These are phyloP conservation scores for Ladona fulva DNA, from an alignment of 1,140 invertebrate genomes.

Conservation along the genomic window DNA sequence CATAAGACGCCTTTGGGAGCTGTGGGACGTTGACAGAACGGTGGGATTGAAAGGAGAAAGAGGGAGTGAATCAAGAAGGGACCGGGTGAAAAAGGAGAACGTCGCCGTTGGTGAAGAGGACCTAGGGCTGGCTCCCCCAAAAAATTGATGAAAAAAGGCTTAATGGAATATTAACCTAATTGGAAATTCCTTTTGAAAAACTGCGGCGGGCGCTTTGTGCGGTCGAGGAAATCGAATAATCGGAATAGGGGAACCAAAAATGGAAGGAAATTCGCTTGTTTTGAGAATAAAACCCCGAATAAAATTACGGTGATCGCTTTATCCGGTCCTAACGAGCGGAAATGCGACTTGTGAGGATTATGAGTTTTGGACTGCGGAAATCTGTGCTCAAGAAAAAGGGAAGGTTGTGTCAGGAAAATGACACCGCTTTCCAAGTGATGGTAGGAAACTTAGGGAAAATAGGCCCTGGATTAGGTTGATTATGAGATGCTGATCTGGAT, in stretches of 20 bases:
- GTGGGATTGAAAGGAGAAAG: background rate
- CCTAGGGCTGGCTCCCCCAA: background rate
- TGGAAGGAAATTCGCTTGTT: background rate
- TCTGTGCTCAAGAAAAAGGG: too few species aligned
- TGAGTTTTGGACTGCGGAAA: too few species aligned
- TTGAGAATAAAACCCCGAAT: background rate
- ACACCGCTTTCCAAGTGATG: too few species aligned
- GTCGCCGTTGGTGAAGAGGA: background rate
- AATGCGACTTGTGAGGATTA: too few species aligned
- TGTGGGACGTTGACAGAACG: background rate
- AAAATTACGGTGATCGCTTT: background rate
- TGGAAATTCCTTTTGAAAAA: conserved; percentile 3
- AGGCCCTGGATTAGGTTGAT: too few species aligned
- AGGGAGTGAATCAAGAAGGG: background rate
- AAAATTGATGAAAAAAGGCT: background rate
- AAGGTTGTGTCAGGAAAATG: too few species aligned
- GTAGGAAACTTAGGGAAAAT: too few species aligned
- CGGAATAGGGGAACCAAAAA: background rate
- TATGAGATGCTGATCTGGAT: too few species aligned
- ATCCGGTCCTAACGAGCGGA: background rate
- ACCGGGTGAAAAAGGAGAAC: background rate
- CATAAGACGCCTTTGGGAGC: background rate
- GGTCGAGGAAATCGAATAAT: background rate
- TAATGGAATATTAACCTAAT: conserved; percentile 10
- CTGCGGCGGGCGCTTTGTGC: background rate